These are phyloP conservation scores for Arctia plantaginis DNA, from an alignment of 2,888 invertebrate genomes.

Conservation along the genomic window DNA sequence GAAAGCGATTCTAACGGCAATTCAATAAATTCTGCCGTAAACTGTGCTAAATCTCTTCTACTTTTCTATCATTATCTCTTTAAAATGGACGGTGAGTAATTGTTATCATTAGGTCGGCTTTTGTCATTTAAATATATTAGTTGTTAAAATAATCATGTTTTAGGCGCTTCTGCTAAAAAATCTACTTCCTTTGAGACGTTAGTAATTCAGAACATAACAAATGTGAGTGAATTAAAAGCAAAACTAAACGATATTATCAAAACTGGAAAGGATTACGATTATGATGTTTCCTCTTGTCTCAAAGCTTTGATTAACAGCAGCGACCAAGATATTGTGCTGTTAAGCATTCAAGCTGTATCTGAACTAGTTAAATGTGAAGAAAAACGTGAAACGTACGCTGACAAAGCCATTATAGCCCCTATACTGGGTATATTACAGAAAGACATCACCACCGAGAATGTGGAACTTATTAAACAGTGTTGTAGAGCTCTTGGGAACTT, in stretches of 20 bases:
- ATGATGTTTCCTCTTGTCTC: conserved; percentile 77
- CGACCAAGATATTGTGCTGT: conserved; percentile 82
- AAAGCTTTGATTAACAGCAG: conserved; percentile 75
- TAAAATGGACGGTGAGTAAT: conserved; percentile 64
- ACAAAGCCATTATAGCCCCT: conserved; percentile 85
- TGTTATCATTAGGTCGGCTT: conserved; percentile 18
- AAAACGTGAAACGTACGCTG: conserved; percentile 90
- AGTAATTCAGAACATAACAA: conserved; percentile 76
- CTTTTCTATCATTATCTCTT: conserved; percentile 21
- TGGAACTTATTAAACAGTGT: conserved; percentile 89
- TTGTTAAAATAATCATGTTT: conserved; percentile 39
- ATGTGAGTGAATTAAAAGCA: conserved; percentile 75
- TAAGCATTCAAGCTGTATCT: conserved; percentile 91
- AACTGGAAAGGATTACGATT: conserved; percentile 78
- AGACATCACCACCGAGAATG: conserved; percentile 68
- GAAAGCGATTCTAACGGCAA: conserved; percentile 23
- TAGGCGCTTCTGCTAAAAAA: conserved; percentile 75
- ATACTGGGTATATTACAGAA: conserved; percentile 85
- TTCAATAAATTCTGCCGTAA: conserved; percentile 26
- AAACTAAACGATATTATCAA: conserved; percentile 80
- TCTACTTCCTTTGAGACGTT: conserved; percentile 76
- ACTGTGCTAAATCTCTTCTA: conserved; percentile 20
- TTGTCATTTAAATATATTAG: conserved; percentile 24
- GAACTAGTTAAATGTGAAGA: conserved; percentile 93
- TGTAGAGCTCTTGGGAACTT: conserved; percentile 95